A percentile compares a stretch with the other conserved stretches of the same genome.
Conservation (phyloP, 2,113 vertebrate genomes). For the Myiozetetes cayanensis region DNA sequence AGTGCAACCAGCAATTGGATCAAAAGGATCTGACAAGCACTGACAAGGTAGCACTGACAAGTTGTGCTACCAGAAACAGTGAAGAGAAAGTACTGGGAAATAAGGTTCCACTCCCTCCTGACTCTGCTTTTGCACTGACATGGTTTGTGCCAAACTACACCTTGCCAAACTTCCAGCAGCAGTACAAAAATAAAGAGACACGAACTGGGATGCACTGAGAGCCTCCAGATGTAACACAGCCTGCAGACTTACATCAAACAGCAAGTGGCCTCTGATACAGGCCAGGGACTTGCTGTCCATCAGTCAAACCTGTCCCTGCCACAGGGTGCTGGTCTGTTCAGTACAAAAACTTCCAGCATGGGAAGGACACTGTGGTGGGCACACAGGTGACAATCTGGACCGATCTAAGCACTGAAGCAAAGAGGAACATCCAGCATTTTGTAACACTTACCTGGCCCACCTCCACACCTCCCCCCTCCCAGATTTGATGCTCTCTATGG, state of each 20-base stretch:
- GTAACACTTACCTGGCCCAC: neutral
- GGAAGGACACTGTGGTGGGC: neutral
- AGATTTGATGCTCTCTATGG: neutral
- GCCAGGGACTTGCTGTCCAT: neutral
- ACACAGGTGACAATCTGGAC: neutral
- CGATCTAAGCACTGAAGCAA: neutral
- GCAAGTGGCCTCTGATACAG: neutral
- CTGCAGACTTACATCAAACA: neutral
- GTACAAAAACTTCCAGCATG: neutral
- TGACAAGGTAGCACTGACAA: neutral
- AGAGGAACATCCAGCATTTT: neutral
- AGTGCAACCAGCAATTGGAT: neutral
- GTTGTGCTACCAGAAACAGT: neutral
- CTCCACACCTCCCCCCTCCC: neutral
- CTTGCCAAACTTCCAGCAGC: neutral
- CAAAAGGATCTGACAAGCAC: neutral
- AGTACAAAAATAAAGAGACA: neutral
- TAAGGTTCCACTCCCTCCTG: neutral
- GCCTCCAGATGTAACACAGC: neutral
- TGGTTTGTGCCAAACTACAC: neutral
- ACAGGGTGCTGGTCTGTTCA: neutral
- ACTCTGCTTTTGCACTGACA: neutral
- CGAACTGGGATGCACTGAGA: neutral
- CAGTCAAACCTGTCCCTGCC: neutral
- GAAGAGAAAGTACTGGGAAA: neutral